A percentile compares a stretch with the other conserved stretches of the same genome.
Evolutionary conservation across 2,797 vertebrate genomes (phyloP).

Genomic region (Diplodus puntazzo): DNA sequence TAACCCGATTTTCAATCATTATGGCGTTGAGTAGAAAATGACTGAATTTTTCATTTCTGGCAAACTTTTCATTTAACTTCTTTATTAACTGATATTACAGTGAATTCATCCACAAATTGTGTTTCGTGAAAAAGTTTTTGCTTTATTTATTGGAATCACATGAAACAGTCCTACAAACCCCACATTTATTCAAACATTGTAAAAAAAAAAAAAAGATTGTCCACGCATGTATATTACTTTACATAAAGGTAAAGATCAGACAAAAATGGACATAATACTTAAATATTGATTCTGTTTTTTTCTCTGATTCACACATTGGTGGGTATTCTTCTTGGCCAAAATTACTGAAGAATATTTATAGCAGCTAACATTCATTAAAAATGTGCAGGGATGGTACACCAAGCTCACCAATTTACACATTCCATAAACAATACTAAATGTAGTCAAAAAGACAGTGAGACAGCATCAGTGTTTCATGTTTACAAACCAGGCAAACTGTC

Average conservation of each 20-base stretch:
- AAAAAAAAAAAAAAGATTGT: conserved; percentile 17
- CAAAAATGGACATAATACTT: conserved; percentile 4
- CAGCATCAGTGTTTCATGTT: neutral
- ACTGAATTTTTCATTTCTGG: too few relatives aligned
- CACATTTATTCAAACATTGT: neutral
- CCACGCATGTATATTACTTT: conserved; percentile 10
- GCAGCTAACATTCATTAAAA: neutral
- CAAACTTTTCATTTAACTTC: neutral
- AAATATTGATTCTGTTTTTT: neutral
- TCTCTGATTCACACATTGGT: conserved; percentile 50
- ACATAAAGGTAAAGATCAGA: neutral
- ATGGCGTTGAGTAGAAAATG: too few relatives aligned
- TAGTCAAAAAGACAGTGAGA: neutral
- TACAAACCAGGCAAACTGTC: conserved; percentile 6
- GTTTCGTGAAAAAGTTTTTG: neutral
- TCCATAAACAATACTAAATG: conserved; percentile 4
- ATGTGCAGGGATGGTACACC: neutral
- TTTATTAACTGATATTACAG: neutral
- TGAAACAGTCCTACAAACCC: conserved; percentile 3
- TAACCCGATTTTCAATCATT: too few relatives aligned
- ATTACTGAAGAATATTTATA: neutral
- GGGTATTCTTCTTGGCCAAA: conserved; percentile 48
- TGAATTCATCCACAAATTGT: conserved; percentile 1
- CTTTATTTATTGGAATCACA: conserved; percentile 37
- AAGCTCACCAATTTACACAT: neutral